A percentile compares a stretch with the other conserved stretches of the same genome.
These are phyloP conservation scores for Pherbina coryleti DNA, from an alignment of 2,888 invertebrate species.

Conservation along the genomic window DNA sequence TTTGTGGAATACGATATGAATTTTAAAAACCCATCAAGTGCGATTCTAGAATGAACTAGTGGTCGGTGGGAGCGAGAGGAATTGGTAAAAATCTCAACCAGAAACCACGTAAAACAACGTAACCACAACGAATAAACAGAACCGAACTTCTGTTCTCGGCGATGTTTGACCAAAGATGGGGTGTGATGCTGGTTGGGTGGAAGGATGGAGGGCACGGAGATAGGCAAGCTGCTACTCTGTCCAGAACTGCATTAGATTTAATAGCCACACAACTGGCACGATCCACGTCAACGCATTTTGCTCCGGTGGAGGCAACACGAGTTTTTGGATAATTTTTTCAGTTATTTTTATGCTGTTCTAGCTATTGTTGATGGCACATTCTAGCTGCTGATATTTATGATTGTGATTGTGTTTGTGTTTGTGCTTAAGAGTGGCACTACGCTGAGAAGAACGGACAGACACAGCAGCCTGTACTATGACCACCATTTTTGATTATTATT, in stretches of 20 bases:
- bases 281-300: neutral
- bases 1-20: constrained; percentile 40
- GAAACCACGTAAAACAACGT: constrained; percentile 27
- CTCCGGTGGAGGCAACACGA: neutral
- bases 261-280: neutral
- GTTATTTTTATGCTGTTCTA: constrained; percentile 33
- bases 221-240: neutral
- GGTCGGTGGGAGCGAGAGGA: neutral
- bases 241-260: constrained; percentile 1
- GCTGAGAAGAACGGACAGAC: too few relatives aligned
- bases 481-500: neutral
- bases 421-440: too few relatives aligned
- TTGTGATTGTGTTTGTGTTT: too few relatives aligned
- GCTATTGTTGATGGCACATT: constrained; percentile 3
- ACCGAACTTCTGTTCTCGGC: neutral
- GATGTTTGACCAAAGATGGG: neutral
- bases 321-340: neutral
- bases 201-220: neutral
- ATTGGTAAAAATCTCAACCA: constrained; percentile 22
- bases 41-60: neutral
- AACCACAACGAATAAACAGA: constrained; percentile 23
- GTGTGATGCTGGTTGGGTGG: neutral
- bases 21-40: constrained; percentile 37
- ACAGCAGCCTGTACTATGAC: too few relatives aligned
- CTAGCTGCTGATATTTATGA: too few relatives aligned